Evolutionary conservation across 2,888 invertebrate genomes (phyloP).

Genomic region (Dryocosmus kuriphilus): DNA sequence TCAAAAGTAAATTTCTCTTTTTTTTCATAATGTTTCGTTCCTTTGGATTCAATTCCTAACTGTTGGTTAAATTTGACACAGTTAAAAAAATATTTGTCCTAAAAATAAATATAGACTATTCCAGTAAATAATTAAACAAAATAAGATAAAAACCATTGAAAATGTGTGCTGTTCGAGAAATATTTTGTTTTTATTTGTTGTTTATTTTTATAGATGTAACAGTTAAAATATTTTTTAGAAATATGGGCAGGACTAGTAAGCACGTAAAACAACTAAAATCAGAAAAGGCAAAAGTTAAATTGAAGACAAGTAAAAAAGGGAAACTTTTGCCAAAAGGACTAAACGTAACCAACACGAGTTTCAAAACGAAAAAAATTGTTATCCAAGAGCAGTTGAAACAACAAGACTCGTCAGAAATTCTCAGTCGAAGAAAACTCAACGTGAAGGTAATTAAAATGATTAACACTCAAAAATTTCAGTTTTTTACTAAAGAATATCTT

Average conservation of each 20-base stretch:
- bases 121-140: too few species aligned
- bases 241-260: constrained; percentile 80
- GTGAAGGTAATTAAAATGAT: constrained; percentile 79
- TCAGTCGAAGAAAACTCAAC: constrained; percentile 85
- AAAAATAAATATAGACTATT: too few species aligned
- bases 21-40: too few species aligned
- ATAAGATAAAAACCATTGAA: too few species aligned
- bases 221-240: not conserved
- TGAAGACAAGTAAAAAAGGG: constrained; percentile 87
- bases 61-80: too few species aligned
- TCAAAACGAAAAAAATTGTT: constrained; percentile 93
- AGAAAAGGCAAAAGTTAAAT: constrained; percentile 93
- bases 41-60: too few species aligned
- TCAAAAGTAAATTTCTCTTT: too few species aligned
- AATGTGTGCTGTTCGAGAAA: too few species aligned
- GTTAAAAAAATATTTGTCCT: too few species aligned
- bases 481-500: too few species aligned
- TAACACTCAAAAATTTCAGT: not conserved
- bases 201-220: too few species aligned
- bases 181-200: too few species aligned
- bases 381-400: constrained; percentile 86
- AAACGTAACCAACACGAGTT: constrained; percentile 93
- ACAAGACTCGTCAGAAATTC: constrained; percentile 80
- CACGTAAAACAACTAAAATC: constrained; percentile 88
- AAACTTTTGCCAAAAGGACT: constrained; percentile 87